phyloP scores from a whole-genome alignment of 2,113 vertebrate genomes.

The Amblyornis subalaris region DNA sequence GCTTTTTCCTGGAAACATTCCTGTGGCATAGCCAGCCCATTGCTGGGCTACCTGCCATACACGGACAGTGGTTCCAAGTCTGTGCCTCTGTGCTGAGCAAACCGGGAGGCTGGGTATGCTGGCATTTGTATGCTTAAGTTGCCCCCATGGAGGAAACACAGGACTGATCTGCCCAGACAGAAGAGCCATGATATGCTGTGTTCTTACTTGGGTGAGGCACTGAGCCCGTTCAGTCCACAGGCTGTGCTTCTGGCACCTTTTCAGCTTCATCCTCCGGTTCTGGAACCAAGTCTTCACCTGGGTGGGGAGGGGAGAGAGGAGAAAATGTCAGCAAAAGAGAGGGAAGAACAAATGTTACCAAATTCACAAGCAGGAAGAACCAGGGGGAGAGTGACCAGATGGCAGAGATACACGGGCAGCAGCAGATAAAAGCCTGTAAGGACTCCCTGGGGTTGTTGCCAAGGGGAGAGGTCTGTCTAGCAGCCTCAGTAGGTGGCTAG shows the following conservation, averaged over 20 bases:
- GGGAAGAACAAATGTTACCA: not conserved
- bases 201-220: conserved; percentile 26
- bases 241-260: conserved; percentile 76
- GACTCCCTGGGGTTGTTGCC: not conserved
- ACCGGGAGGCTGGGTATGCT: fast-evolving
- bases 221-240: conserved; percentile 66
- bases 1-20: not conserved
- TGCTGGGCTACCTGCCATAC: not conserved
- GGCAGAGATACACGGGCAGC: not conserved
- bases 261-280: conserved; percentile 83
- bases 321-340: not conserved
- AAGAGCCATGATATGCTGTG: not conserved
- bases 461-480: conserved; percentile 12
- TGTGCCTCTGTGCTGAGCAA: not conserved
- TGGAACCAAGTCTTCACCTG: conserved; percentile 88
- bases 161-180: not conserved
- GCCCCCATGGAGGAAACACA: not conserved
- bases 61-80: not conserved
- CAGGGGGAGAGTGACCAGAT: not conserved
- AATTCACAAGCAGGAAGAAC: not conserved
- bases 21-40: not conserved
- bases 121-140: fast-evolving
- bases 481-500: conserved; percentile 41
- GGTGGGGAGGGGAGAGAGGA: not conserved
- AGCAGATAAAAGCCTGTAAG: not conserved